Evolutionary conservation across 2,888 invertebrate genomes (phyloP), one percentile per base, ranked within the genome.

Genomic region (Latrodectus hesperus): DNA sequence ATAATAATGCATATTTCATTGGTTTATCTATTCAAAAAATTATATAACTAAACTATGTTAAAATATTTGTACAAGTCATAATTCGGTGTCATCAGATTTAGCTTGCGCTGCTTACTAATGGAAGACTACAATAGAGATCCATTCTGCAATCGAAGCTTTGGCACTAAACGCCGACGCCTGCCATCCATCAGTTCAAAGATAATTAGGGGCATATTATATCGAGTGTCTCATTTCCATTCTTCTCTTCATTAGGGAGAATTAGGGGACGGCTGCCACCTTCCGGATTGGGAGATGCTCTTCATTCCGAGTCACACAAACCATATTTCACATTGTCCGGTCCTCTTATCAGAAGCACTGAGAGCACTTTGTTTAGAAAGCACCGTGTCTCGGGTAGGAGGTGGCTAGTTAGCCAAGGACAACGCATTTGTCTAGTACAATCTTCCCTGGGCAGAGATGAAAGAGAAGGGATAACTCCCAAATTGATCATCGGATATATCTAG

Each of bases 171-270:
- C 52, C 51, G 26, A 17, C 12, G 55, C 64, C 17, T 52, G 22
- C 71, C 52, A 26, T 70, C 65, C 55, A 81, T 84, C 73, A 68
- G 68, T 74, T 72, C 75, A 38, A 67, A 11, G 26, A 49, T 85
- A 85, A 85, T 85, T 79, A 80, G 79, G 68, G 17, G 75, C 51
- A 73, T 64, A 79, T 84, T 74, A 79, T 79, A 64, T 70, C 73
- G 55, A 22, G 67, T 9, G 70, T 65, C 79, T 26, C 85, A 70
- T 80, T 79, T 65, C 79, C 65, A 75, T 85, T 80, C 85, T 68
- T 80, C 85, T 75, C 85, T 85, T 85, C 85, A 85, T 85, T 85
- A 85, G 74, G 60, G 68, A 60, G 60, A 65, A 68, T 38, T 52
- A 38, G 52, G 64, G 51, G 49, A 49, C 26, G 79, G 52, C 64